Percentiles rank a stretch among this genome's conserved stretches.
These are phyloP conservation scores for Sarcophaga bullata DNA, from an alignment of 1,140 invertebrate species.

Conservation along the genomic window DNA sequence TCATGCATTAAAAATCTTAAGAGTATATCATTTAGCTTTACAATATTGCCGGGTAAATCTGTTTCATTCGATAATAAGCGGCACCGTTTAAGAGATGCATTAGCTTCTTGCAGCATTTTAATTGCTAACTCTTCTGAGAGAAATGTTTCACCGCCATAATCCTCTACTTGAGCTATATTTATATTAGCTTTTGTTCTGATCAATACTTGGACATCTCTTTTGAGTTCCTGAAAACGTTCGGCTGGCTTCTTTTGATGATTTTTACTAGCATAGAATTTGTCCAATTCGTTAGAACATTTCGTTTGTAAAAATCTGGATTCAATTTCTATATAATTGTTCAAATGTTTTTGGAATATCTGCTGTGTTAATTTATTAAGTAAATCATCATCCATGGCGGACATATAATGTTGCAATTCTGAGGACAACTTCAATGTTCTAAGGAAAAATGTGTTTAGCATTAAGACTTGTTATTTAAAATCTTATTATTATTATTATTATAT, in stretches of 20 bases:
- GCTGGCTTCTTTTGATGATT: constrained; percentile 93
- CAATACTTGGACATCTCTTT: constrained; percentile 92
- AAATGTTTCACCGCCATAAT: constrained; percentile 97
- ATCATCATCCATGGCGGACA: constrained; percentile 83
- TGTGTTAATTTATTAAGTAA: constrained; percentile 84
- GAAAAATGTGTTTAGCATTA: background rate
- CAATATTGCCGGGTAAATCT: constrained; percentile 83
- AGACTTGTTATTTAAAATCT: too few relatives aligned
- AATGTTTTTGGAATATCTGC: constrained; percentile 84
- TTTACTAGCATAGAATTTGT: constrained; percentile 92
- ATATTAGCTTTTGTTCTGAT: constrained; percentile 91
- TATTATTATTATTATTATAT: too few relatives aligned
- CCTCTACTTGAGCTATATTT: constrained; percentile 92
- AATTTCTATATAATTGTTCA: constrained; percentile 77
- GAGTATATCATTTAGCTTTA: constrained; percentile 87
- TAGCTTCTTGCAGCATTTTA: constrained; percentile 90
- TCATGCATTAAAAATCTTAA: constrained; percentile 89
- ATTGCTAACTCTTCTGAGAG: constrained; percentile 96
- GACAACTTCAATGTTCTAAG: constrained; percentile 78
- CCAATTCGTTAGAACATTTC: constrained; percentile 78
- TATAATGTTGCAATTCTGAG: constrained; percentile 76
- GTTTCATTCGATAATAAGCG: constrained; percentile 82
- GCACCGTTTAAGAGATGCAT: constrained; percentile 90
- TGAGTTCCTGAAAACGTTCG: constrained; percentile 86
- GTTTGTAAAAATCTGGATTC: constrained; percentile 83